These are phyloP conservation scores for Chlorodrepanis virens DNA, from an alignment of 2,113 vertebrate species.

Conservation along the genomic window DNA sequence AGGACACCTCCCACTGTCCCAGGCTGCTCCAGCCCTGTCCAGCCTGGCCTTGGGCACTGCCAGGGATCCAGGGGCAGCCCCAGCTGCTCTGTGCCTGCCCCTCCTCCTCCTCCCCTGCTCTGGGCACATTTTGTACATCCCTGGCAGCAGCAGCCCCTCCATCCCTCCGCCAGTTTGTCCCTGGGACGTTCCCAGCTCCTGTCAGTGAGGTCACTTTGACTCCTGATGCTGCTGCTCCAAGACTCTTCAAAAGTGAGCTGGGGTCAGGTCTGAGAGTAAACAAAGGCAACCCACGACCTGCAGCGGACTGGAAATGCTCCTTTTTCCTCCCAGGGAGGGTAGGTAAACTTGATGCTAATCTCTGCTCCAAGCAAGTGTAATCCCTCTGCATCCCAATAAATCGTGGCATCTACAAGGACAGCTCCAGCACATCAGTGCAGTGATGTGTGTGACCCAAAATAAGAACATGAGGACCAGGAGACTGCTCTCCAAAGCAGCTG, in stretches of 20 bases:
- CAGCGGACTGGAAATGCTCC: neutral
- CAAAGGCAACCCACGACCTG: neutral
- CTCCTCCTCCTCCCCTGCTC: neutral
- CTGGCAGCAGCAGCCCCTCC: neutral
- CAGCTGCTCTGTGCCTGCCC: neutral
- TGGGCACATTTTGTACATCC: neutral
- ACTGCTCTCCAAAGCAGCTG: slow-evolving; percentile 25
- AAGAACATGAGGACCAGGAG: neutral
- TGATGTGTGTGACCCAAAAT: neutral
- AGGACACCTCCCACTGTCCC: neutral
- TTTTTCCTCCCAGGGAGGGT: neutral
- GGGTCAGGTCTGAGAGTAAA: neutral
- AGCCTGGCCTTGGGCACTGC: neutral
- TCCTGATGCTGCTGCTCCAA: neutral
- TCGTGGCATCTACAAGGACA: neutral
- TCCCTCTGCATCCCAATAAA: neutral
- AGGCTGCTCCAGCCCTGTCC: neutral
- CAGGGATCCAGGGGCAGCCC: neutral
- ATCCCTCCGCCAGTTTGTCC: neutral
- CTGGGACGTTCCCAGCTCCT: neutral
- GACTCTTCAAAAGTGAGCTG: neutral
- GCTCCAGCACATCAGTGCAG: neutral
- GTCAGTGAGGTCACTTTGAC: neutral
- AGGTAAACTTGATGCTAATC: neutral
- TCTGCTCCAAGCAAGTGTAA: neutral